Base-by-base conservation (phyloP, 2,888 invertebrate genomes). In the Acronicta aceris region DNA sequence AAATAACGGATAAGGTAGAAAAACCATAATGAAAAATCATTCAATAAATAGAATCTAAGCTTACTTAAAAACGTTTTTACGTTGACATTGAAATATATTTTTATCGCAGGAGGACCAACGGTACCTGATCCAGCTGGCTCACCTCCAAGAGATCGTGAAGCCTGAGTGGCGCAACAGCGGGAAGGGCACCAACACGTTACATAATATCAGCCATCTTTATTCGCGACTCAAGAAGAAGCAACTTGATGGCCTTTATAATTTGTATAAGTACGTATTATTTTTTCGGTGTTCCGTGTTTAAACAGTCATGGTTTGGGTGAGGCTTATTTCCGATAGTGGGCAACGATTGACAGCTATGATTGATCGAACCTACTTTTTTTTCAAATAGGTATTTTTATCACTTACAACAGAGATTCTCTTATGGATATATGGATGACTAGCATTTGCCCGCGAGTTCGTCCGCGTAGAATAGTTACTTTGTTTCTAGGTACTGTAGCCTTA, bases 91-190 rank as follows among this genome's bases (percentile, higher is more conserved):
- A 36, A 15, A 12, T 55, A 21, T 53, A 7, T 43, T 17, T 54
- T 55, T 21, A 43, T 88, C 85, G n/a, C 87, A 96, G 96, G 96
- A 97, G 85, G 98, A 98, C 92, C 98, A 98, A 91, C 95, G 96
- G 85, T 98, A 96, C 93, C 93, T 98, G 77, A 98, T 98, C 80
- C 96, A 97, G 86, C 95, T 96, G 89, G 96, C 97, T 47, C 96
- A 96, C 33, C 95, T 98, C 49, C 96, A 97, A 78, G 96, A 96
- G 75, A 94, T 97, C 59, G 96, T 98, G 61, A 96, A 97, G 82
- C 97, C 98, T 0, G 97, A 97, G 82, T 98, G 98, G 97, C 96
- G 96, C 72, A 98, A 98, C 90, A 96, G 97, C 68, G 97, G 97
- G 36, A 97, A 97, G 80, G 97, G 97, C 9, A 95, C 96, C 59